These are phyloP conservation scores for Ardeotis arabs DNA, from an alignment of 2,113 vertebrate genomes.

Conservation along the genomic window DNA sequence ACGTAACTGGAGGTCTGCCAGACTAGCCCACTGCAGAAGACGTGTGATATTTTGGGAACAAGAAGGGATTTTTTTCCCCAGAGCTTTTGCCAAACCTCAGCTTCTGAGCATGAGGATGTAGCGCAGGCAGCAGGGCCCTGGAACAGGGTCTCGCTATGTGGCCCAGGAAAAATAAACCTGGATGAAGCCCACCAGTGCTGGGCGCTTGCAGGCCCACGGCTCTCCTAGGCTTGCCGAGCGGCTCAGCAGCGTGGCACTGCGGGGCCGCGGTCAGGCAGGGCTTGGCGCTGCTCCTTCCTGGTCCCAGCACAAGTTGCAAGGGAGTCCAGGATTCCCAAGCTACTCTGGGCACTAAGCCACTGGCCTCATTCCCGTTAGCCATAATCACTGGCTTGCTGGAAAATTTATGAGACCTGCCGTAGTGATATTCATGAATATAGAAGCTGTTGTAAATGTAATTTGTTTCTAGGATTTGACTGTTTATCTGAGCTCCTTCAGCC, in stretches of 20 bases:
- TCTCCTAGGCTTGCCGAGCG: neutral
- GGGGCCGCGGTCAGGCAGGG: neutral
- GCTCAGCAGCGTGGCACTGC: neutral
- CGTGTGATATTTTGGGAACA: neutral
- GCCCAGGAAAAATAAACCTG: neutral
- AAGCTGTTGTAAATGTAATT: slow-evolving; percentile 23
- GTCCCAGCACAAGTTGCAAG: neutral
- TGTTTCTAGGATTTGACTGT: slow-evolving; percentile 3
- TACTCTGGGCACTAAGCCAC: slow-evolving; percentile 32
- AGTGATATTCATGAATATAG: neutral
- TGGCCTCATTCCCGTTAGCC: slow-evolving; percentile 40
- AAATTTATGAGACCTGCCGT: slow-evolving; percentile 42
- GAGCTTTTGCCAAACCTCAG: neutral
- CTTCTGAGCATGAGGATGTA: neutral
- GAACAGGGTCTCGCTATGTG: rapidly evolving
- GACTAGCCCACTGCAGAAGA: neutral
- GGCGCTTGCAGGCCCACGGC: neutral
- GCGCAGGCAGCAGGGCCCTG: neutral
- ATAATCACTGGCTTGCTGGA: slow-evolving; percentile 48
- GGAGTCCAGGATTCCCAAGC: slow-evolving; percentile 34
- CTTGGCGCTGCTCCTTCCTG: neutral
- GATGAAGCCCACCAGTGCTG: neutral
- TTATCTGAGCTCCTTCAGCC: neutral
- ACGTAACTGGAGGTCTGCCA: neutral
- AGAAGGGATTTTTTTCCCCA: neutral